Percentiles rank a stretch among this genome's conserved stretches.
Conservation (phyloP, 2,888 invertebrate species). For the Tupiocoris notatus region DNA sequence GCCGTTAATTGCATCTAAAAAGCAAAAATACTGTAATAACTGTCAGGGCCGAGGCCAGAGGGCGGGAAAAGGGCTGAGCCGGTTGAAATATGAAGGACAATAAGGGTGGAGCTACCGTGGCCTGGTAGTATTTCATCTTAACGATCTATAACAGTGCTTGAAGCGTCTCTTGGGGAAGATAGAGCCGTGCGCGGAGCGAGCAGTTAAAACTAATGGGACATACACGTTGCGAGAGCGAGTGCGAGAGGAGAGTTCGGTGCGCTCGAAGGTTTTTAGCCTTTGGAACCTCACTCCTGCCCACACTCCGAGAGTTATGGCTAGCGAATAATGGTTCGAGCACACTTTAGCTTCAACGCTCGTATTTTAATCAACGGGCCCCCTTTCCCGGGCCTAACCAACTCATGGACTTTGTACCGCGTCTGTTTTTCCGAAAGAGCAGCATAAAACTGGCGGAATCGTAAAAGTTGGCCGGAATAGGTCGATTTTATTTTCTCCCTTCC, state of each 20-base stretch:
- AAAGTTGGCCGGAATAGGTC: conserved; percentile 37
- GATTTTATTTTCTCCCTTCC: conserved; percentile 33
- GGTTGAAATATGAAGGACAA: conserved; percentile 43
- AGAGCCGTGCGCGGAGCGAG: conserved; percentile 41
- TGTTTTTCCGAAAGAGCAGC: conserved; percentile 2
- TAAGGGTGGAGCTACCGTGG: conserved; percentile 43
- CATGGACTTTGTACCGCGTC: background rate
- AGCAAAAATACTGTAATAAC: conserved; percentile 44
- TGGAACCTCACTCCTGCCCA: conserved; percentile 24
- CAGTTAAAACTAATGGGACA: conserved; percentile 45
- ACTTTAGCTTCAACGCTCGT: conserved; percentile 42
- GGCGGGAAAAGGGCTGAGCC: conserved; percentile 3
- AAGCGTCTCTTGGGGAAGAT: conserved; percentile 45
- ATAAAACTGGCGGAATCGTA: conserved; percentile 37
- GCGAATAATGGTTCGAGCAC: conserved; percentile 44
- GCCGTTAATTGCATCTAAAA: conserved; percentile 44
- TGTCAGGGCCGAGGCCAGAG: conserved; percentile 33
- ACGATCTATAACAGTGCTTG: conserved; percentile 44
- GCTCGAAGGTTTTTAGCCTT: conserved; percentile 35
- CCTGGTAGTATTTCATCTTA: conserved; percentile 43
- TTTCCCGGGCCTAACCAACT: background rate
- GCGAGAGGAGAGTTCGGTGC: background rate
- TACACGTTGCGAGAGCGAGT: conserved; percentile 27
- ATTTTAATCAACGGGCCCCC: conserved; percentile 39
- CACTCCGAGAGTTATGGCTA: conserved; percentile 41